A percentile compares a stretch with the other conserved stretches of the same genome.
Conservation (phyloP, 2,797 vertebrate species). For the Pipistrellus pipistrellus region DNA sequence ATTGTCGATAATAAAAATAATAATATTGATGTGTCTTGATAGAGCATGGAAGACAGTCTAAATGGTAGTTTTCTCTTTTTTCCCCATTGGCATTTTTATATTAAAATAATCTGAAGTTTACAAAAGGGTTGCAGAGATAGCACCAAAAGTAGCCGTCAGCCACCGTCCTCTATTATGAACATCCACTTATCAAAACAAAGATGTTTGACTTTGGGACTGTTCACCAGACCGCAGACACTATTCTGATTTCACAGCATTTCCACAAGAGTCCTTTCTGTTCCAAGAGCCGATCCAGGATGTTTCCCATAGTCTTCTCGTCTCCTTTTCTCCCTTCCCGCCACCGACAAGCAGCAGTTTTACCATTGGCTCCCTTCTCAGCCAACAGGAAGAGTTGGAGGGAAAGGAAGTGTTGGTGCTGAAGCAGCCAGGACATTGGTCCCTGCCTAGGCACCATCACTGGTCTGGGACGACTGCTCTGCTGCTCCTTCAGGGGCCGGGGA, state of each 20-base stretch:
- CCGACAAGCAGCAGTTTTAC: neutral
- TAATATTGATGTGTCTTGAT: neutral
- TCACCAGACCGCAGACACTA: neutral
- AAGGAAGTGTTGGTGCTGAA: neutral
- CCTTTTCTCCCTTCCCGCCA: neutral
- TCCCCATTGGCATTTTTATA: neutral
- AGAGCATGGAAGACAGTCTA: neutral
- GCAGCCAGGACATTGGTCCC: neutral
- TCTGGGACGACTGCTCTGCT: neutral
- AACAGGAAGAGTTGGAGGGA: neutral
- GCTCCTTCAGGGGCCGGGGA: neutral
- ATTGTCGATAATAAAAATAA: neutral
- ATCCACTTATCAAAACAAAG: neutral
- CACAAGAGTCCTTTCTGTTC: neutral
- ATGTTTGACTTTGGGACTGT: neutral
- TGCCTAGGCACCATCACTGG: neutral
- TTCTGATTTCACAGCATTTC: neutral
- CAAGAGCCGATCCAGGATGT: neutral
- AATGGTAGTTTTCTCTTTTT: neutral
- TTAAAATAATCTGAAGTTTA: neutral
- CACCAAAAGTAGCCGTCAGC: neutral
- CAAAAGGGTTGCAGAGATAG: neutral
- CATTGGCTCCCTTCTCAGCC: neutral
- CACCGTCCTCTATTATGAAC: neutral
- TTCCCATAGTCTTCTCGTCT: accelerated